Base-by-base conservation (phyloP, 1,140 invertebrate species). In the Pseudomyrmex flavicornis region DNA sequence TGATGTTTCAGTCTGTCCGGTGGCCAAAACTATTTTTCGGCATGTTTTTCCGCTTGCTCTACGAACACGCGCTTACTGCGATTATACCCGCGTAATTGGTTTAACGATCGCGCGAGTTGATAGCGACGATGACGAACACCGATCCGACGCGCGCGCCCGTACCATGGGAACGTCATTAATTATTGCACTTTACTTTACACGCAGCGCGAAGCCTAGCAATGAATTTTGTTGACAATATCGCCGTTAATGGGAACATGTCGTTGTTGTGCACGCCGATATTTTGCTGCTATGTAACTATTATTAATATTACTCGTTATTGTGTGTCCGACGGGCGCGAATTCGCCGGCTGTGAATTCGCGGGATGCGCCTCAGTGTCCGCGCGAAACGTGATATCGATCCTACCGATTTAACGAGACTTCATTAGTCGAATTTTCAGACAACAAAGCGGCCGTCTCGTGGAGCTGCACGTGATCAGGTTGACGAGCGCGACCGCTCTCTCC, bases 341-440 rank as follows among this genome's bases (percentile, higher is more conserved):
- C 44, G 76, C 22, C 48, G 70, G 44, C 66, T 68, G 35, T 35
- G 35, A 46, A 75, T 75, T 44, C 59, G 48, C 8, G 48, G 20
- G 44, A 35, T 35, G 35, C 44, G 52, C 17, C 15, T 54, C 22
- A 2, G 44, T 61, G 44, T 63, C n/a, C 72, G 65, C 70, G 82
- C 63, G 63, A 77, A 59, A 46, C 70, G 46, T 72, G 48, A 77
- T 77, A 83, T 87, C 65, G 79, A 85, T 74, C 84, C 52, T 58
- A 46, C 8, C 54, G 46, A 74, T 74, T 68, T 65, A 87, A 73
- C 22, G 83, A 74, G 66, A 73, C 75, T 82, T 82, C 86, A 62
- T 88, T 88, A 85, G 72, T 63, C 61, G 76, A 44, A 88, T 82
- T 88, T 82, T 52, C 75, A 76, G 61, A 72, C 77, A 80, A 88